These are phyloP conservation scores for Saccostrea cuccullata DNA, from an alignment of 1,140 invertebrate genomes.

Conservation along the genomic window DNA sequence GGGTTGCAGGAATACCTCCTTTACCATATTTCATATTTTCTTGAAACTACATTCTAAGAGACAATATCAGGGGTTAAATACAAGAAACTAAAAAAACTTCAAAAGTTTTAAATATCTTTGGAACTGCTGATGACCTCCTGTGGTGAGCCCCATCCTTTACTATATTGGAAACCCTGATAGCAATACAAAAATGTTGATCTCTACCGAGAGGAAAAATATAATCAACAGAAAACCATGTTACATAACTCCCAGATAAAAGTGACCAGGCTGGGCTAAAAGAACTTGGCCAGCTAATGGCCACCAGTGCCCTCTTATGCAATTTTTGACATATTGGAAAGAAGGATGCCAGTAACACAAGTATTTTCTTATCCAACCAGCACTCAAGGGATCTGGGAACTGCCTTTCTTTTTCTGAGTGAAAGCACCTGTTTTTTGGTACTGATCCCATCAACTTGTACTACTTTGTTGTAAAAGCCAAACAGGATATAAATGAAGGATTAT, in stretches of 20 bases:
- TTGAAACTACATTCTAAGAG: too few relatives aligned
- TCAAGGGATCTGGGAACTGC: background rate
- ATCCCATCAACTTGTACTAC: too few relatives aligned
- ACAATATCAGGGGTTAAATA: too few relatives aligned
- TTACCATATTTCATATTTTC: too few relatives aligned
- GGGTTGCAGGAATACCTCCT: too few relatives aligned
- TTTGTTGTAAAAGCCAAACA: too few relatives aligned
- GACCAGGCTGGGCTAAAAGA: background rate
- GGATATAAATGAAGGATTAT: too few relatives aligned
- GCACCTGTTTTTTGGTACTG: background rate
- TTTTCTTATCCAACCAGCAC: background rate
- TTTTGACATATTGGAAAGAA: conserved; percentile 38
- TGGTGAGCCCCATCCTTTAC: background rate
- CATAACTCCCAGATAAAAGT: conserved; percentile 17
- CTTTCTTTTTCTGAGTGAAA: conserved; percentile 19
- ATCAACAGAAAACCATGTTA: conserved; percentile 41
- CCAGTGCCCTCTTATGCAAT: conserved; percentile 27
- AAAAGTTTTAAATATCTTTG: background rate
- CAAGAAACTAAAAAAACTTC: too few relatives aligned
- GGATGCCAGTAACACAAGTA: conserved; percentile 33
- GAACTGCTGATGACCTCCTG: background rate
- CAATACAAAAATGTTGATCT: conserved; percentile 42
- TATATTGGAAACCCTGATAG: conserved; percentile 35
- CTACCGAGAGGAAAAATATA: conserved; percentile 34
- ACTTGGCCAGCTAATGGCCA: conserved; percentile 6